phyloP scores from a whole-genome alignment of 1,140 invertebrate species.

The Grapholita molesta region DNA sequence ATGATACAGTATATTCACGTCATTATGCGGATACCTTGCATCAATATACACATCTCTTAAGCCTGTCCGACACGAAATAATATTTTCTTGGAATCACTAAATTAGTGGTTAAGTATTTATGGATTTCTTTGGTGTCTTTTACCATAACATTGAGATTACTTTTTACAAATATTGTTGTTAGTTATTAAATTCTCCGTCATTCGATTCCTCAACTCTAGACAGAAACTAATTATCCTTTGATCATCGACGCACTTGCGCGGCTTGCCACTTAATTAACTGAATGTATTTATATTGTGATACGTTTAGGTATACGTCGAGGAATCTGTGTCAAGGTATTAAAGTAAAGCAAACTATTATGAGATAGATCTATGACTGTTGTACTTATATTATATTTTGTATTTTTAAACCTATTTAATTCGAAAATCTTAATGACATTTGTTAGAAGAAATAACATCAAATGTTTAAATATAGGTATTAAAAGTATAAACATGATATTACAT shows the following conservation, averaged over 20 bases:
- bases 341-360: background rate
- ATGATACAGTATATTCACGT: too few species aligned
- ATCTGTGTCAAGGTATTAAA: background rate
- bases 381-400: background rate
- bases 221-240: background rate
- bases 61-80: too few species aligned
- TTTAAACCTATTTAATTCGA: background rate
- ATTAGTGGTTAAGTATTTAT: too few species aligned
- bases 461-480: too few species aligned
- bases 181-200: background rate
- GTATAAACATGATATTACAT: too few species aligned
- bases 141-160: too few species aligned
- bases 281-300: slow-evolving; percentile 1
- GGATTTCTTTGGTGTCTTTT: too few species aligned
- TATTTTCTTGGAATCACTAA: too few species aligned
- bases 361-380: background rate
- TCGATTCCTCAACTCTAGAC: background rate
- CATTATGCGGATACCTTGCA: too few species aligned
- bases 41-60: too few species aligned
- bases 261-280: slow-evolving; percentile 6
- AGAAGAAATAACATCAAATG: too few species aligned
- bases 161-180: background rate
- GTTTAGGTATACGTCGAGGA: background rate
- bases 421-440: too few species aligned
- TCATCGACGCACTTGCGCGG: background rate